These are phyloP conservation scores for Aphelocoma californica DNA, from an alignment of 2,797 vertebrate species.

Conservation along the genomic window DNA sequence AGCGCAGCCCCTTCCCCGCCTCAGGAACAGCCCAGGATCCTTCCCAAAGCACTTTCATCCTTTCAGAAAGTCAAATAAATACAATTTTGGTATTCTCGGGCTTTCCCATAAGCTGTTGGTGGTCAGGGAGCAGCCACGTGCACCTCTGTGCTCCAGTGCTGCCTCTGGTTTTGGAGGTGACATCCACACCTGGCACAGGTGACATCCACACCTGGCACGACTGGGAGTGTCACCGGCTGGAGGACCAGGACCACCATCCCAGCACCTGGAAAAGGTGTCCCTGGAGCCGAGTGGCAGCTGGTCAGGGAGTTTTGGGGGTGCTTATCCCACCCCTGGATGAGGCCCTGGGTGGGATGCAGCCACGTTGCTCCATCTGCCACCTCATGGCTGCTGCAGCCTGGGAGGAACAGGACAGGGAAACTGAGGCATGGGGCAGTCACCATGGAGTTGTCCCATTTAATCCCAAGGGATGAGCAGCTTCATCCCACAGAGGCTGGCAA, in stretches of 20 bases:
- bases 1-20: neutral
- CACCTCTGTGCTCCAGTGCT: accelerated
- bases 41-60: accelerated
- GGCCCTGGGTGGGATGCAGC: neutral
- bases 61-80: too few species aligned
- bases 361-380: neutral
- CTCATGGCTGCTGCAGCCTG: neutral
- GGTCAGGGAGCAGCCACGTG: accelerated
- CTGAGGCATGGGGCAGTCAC: neutral
- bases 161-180: neutral
- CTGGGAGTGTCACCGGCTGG: neutral
- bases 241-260: accelerated
- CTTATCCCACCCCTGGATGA: neutral
- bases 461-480: neutral
- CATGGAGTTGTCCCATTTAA: neutral
- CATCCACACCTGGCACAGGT: accelerated
- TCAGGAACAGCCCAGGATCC: neutral
- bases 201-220: neutral
- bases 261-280: neutral
- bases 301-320: neutral
- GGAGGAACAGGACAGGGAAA: neutral
- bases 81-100: accelerated
- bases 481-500: accelerated
- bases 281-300: neutral
- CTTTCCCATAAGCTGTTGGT: accelerated